phyloP scores from a whole-genome alignment of 2,113 vertebrate species.

The Macrotus californicus region DNA sequence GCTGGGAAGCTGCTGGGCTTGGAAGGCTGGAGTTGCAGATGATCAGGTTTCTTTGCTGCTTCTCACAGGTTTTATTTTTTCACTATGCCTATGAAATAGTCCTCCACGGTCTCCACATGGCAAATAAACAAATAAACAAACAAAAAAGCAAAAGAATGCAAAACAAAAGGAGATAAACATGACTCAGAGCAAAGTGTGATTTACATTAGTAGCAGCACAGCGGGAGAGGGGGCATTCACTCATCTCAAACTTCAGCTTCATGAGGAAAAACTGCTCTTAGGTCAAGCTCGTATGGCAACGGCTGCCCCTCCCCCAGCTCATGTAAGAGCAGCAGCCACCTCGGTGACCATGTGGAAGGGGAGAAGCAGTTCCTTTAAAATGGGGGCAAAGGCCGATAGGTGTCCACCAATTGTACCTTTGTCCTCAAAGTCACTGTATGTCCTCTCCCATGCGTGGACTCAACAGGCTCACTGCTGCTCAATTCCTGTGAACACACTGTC shows the following conservation, averaged over 20 bases:
- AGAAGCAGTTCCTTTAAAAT: background rate
- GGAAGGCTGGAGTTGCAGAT: background rate
- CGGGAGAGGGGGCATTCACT: background rate
- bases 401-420: background rate
- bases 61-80: background rate
- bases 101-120: background rate
- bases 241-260: background rate
- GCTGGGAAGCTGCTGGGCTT: background rate
- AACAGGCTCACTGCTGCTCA: background rate
- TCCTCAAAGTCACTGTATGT: background rate
- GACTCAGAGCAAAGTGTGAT: background rate
- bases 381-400: background rate
- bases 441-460: fast-evolving
- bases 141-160: background rate
- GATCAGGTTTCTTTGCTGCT: background rate
- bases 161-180: background rate
- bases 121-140: constrained; percentile 31
- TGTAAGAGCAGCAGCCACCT: background rate
- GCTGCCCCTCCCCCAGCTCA: no score
- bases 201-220: background rate
- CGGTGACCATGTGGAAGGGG: background rate
- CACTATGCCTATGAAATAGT: background rate
- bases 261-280: background rate
- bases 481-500: background rate
- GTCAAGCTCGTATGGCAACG: background rate